Percentiles rank a stretch among this genome's conserved stretches.
These are phyloP conservation scores for Sebastes melanostomus DNA, from an alignment of 2,797 vertebrate genomes.

Conservation along the genomic window DNA sequence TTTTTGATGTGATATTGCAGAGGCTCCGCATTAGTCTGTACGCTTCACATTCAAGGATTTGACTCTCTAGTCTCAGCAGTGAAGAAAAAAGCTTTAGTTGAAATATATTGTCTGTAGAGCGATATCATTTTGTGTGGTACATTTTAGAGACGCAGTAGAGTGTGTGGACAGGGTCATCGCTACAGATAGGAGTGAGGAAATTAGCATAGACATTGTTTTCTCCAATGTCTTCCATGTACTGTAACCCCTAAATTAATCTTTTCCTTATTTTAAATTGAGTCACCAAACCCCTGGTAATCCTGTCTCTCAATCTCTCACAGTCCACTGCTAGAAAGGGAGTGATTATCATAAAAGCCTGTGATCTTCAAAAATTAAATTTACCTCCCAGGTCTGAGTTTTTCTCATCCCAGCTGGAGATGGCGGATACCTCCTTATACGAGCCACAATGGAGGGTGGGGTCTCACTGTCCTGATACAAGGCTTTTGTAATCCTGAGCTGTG, in stretches of 20 bases:
- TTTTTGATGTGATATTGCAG: conserved; percentile 8
- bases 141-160: not conserved
- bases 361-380: conserved; percentile 79
- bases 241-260: conserved; percentile 49
- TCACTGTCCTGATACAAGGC: conserved; percentile 67
- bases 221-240: conserved; percentile 24
- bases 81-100: not conserved
- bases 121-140: not conserved
- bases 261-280: conserved; percentile 57
- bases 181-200: conserved; percentile 40
- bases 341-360: conserved; percentile 74
- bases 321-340: conserved; percentile 58
- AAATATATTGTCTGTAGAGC: not conserved
- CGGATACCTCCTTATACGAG: conserved; percentile 49
- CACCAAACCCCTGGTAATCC: conserved; percentile 70
- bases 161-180: conserved; percentile 23
- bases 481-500: conserved; percentile 77
- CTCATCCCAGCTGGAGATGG: conserved; percentile 66
- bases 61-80: not conserved
- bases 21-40: no score
- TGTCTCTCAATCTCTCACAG: conserved; percentile 54
- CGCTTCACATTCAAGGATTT: not conserved
- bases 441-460: conserved; percentile 70
- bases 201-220: conserved; percentile 53
- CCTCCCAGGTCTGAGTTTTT: conserved; percentile 59